These are phyloP conservation scores for Syrphus vitripennis DNA, from an alignment of 2,888 invertebrate species.

Conservation along the genomic window DNA sequence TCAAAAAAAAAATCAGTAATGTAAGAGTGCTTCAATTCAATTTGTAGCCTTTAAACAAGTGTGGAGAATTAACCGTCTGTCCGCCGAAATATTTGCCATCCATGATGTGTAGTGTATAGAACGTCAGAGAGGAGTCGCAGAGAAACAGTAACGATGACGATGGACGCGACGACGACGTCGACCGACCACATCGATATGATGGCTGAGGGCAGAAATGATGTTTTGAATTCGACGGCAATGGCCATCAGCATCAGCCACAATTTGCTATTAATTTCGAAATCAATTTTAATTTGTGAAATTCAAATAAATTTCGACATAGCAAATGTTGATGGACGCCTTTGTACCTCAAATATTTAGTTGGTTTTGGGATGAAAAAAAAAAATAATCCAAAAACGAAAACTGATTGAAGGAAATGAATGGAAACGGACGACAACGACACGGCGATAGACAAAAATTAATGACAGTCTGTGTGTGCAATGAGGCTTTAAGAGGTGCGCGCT, in stretches of 20 bases:
- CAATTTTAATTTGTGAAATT: constrained; percentile 35
- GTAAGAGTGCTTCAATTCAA: constrained; percentile 21
- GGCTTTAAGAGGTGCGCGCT: constrained; percentile 26
- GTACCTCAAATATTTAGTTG: constrained; percentile 7
- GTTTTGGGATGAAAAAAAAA: not conserved
- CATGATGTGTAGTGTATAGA: not conserved
- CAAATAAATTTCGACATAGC: constrained; percentile 32
- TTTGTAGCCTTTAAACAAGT: constrained; percentile 35
- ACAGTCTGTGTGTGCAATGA: constrained; percentile 12
- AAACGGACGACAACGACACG: not conserved
- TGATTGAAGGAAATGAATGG: constrained; percentile 23
- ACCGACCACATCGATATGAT: no score
- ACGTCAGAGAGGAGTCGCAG: not conserved
- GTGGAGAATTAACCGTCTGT: not conserved
- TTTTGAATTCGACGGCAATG: not conserved
- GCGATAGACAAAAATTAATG: constrained; percentile 19
- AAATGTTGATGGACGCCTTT: not conserved
- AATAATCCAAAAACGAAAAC: not conserved
- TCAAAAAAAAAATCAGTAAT: not conserved
- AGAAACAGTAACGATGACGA: not conserved
- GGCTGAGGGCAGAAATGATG: not conserved
- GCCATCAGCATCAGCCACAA: constrained; percentile 27
- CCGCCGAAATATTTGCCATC: constrained; percentile 23
- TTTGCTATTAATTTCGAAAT: constrained; percentile 42
- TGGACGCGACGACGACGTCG: not conserved